phyloP scores from a whole-genome alignment of 2,113 vertebrate genomes.

The Dicaeum eximium region DNA sequence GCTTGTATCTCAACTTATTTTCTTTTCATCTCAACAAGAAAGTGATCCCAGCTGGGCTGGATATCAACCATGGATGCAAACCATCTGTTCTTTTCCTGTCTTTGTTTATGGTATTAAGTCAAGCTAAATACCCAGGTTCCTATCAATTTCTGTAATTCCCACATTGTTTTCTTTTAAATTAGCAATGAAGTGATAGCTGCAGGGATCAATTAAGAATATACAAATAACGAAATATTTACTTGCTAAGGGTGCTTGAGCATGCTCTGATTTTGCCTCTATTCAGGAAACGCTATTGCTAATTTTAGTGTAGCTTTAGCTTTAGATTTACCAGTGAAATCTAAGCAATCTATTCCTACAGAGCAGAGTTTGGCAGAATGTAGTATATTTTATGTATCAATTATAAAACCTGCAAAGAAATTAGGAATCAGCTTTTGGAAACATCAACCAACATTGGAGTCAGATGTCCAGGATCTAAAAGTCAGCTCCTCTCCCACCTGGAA shows the following conservation, averaged over 20 bases:
- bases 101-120: conserved; percentile 35
- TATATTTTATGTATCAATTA: not conserved
- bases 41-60: conserved; percentile 1
- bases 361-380: not conserved
- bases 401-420: not conserved
- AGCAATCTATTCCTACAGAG: not conserved
- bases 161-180: not conserved
- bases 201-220: conserved; percentile 4
- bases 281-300: not conserved
- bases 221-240: conserved; percentile 22
- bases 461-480: not conserved
- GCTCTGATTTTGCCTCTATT: not conserved
- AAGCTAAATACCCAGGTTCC: conserved; percentile 23
- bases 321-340: not conserved
- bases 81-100: conserved; percentile 18
- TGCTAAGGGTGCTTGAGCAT: not conserved
- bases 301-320: not conserved
- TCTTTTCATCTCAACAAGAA: conserved; percentile 29
- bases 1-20: not conserved
- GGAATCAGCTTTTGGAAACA: not conserved
- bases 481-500: not conserved
- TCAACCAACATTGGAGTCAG: not conserved
- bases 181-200: not conserved
- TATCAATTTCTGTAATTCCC: conserved; percentile 3
- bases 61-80: conserved; percentile 2